These are phyloP conservation scores for Cantharis rufa DNA, from an alignment of 2,888 invertebrate genomes.

Conservation along the genomic window DNA sequence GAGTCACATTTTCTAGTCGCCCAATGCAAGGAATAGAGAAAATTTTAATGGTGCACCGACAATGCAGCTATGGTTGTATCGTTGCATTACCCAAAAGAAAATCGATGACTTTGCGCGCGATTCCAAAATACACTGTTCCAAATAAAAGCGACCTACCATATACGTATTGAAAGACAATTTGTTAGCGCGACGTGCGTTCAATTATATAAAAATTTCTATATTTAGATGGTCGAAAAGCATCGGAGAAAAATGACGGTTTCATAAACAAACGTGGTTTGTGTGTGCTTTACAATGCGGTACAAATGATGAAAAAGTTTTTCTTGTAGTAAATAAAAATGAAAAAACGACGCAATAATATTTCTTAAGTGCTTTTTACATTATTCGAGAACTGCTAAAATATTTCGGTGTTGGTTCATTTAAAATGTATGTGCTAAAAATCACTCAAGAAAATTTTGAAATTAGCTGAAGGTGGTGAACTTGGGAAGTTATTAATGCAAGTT, in stretches of 20 bases:
- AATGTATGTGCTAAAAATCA: constrained; percentile 21
- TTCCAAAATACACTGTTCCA: constrained; percentile 3
- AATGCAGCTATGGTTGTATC: neutral
- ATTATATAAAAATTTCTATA: neutral
- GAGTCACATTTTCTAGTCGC: neutral
- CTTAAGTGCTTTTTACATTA: neutral
- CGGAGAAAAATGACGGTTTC: neutral
- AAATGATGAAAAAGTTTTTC: neutral
- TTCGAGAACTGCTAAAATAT: neutral
- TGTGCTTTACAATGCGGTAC: neutral
- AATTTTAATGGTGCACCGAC: neutral
- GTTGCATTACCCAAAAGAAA: constrained; percentile 14
- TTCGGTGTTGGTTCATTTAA: neutral
- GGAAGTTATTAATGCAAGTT: neutral
- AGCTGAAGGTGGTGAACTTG: constrained; percentile 8
- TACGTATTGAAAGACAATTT: neutral
- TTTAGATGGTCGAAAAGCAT: neutral
- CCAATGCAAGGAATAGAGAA: neutral
- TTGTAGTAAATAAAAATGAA: neutral
- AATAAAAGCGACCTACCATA: neutral
- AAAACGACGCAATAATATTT: neutral
- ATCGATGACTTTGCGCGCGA: constrained; percentile 33
- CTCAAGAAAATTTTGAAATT: constrained; percentile 27
- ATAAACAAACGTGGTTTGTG: neutral
- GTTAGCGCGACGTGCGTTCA: neutral